Base-by-base conservation (phyloP, 2,888 invertebrate genomes). In the Petrophora chlorosata region DNA sequence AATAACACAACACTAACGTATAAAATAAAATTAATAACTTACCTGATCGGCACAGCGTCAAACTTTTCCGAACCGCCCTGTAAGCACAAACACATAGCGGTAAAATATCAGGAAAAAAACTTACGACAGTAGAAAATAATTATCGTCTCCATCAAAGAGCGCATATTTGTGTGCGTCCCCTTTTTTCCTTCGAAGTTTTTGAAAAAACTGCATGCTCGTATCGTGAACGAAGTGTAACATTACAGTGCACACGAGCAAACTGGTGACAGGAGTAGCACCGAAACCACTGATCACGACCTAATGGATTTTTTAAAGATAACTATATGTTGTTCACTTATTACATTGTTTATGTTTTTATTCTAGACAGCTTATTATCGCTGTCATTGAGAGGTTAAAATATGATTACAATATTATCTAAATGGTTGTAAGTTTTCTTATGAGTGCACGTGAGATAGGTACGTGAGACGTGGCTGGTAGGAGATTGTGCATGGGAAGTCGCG, bases 311-410 rank as follows among this genome's bases (percentile, higher is more conserved):
- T 10, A 47, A 34, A 22, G 45, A 45, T 56, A 52, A 90, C 14
- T 45, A 46, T 91, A 88, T 19, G 76, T n/a, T 53, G 48, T 63
- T 47, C 34, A 62, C 35, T 25, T 62, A 25, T 74, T 63, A 81
- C 35, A 52, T 38, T 54, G 56, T 56, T 57, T 52, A 46, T 56
- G 19, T 53, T 51, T 52, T 79, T 83, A 22, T 71, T 74, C 52
- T 44, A 66, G 29, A 51, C 63, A 40, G 45, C 47, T 39, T 35
- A 52, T 49, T 57, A 55, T 57, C 55, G 36, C 48, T 53, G 55
- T 51, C 53, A 46, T 49, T 57, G 55, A 53, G 51, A 57, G 55
- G 57, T 57, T 57, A 55, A 59, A 40, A 51, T 54, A 55, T 57
- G 32, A 51, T 55, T 50, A 55, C 16, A 43, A 15, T 13, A 41